Percentiles rank a stretch among this genome's conserved stretches.
These are phyloP conservation scores for Pteropus rufus DNA, from an alignment of 2,797 vertebrate genomes.

Conservation along the genomic window DNA sequence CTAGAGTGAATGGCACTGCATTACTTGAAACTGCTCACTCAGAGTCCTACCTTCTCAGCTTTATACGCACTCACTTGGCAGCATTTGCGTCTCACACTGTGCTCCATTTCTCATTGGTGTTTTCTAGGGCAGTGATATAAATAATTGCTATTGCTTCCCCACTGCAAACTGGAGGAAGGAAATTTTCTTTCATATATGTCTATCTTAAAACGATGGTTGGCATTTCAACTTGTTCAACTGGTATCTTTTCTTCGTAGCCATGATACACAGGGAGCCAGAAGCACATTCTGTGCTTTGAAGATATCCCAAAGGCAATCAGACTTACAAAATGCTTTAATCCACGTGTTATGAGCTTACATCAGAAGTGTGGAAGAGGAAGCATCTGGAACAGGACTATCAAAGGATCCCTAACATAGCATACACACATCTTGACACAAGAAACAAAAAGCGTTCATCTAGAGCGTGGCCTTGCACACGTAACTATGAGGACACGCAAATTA, in stretches of 20 bases:
- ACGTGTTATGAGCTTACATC: neutral
- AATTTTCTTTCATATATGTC: conserved; percentile 40
- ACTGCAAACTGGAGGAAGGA: neutral
- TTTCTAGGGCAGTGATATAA: neutral
- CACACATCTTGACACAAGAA: neutral
- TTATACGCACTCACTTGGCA: neutral
- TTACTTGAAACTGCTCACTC: neutral
- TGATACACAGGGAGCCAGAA: neutral
- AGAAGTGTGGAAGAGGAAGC: neutral
- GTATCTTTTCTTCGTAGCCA: neutral
- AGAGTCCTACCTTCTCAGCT: neutral
- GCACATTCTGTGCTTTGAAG: neutral
- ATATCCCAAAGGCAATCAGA: neutral
- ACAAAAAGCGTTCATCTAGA: neutral
- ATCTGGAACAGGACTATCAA: neutral
- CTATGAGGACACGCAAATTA: neutral
- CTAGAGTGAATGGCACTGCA: neutral
- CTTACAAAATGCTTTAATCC: neutral
- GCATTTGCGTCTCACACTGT: neutral
- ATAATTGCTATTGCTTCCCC: neutral
- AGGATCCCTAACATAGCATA: neutral
- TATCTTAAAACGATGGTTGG: neutral
- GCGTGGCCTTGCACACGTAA: neutral
- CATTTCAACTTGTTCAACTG: neutral
- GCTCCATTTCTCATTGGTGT: neutral